Evolutionary conservation across 2,888 invertebrate species (phyloP).

Genomic region (Galerucella nymphaeae): DNA sequence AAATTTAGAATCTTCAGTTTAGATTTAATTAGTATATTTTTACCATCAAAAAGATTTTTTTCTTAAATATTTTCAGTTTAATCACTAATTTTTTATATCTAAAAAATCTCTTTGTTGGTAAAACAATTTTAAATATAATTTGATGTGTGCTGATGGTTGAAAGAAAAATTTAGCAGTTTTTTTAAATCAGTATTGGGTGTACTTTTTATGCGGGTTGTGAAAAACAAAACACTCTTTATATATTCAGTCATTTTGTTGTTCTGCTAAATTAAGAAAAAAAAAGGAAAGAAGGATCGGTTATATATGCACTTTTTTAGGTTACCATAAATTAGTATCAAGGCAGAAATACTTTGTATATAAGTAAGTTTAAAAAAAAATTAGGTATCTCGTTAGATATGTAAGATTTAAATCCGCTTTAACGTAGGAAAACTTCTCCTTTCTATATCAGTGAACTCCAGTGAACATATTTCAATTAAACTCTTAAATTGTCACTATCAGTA

Average conservation of each 20-base stretch:
- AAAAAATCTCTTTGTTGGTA: conserved; percentile 16
- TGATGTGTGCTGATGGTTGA: conserved; percentile 38
- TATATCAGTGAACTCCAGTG: too few species aligned
- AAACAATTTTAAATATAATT: conserved; percentile 23
- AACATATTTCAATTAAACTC: too few species aligned
- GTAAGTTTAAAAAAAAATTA: neutral
- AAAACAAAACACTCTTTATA: conserved; percentile 50
- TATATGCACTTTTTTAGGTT: conserved; percentile 50
- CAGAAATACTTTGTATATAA: conserved; percentile 27
- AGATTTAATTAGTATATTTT: conserved; percentile 21
- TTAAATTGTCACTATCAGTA: too few species aligned
- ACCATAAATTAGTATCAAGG: conserved; percentile 48
- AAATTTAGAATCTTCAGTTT: conserved; percentile 40
- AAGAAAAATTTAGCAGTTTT: conserved; percentile 45
- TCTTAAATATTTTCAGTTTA: too few species aligned
- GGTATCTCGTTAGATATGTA: neutral
- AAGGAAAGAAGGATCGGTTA: conserved; percentile 52
- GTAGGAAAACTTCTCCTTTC: too few species aligned
- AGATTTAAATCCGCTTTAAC: neutral
- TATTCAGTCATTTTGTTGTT: conserved; percentile 40
- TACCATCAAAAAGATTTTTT: neutral
- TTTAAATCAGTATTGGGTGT: conserved; percentile 59
- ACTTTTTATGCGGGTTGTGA: conserved; percentile 61
- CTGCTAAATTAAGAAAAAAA: conserved; percentile 45
- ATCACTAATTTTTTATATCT: neutral